A percentile compares a stretch with the other conserved stretches of the same genome.
These are phyloP conservation scores for Amitus sp. DNA, from an alignment of 2,888 invertebrate genomes.

Conservation along the genomic window DNA sequence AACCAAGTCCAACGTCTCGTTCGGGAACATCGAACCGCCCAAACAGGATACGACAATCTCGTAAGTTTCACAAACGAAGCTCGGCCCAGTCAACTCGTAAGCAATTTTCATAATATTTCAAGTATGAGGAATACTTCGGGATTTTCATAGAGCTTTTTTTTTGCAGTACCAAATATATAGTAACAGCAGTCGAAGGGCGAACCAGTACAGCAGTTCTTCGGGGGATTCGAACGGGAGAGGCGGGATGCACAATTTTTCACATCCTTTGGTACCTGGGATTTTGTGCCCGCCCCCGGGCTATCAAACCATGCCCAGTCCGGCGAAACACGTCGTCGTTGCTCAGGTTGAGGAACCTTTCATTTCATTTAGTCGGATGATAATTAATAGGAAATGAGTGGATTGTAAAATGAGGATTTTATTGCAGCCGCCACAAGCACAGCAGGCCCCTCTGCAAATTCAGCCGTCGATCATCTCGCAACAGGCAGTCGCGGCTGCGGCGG, in stretches of 20 bases:
- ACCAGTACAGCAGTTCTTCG: slow-evolving; percentile 73
- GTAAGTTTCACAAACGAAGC: slow-evolving; percentile 61
- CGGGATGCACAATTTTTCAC: slow-evolving; percentile 79
- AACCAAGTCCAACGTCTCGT: slow-evolving; percentile 79
- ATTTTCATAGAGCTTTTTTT: slow-evolving; percentile 10
- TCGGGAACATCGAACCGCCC: slow-evolving; percentile 77
- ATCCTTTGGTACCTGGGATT: slow-evolving; percentile 93
- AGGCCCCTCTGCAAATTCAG: slow-evolving; percentile 78
- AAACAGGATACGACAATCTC: slow-evolving; percentile 76
- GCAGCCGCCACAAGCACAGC: slow-evolving; percentile 71
- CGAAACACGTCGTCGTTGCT: slow-evolving; percentile 76
- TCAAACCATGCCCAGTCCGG: slow-evolving; percentile 80
- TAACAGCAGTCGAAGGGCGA: slow-evolving; percentile 71
- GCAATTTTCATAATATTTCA: no score
- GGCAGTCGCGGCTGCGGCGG: slow-evolving; percentile 69
- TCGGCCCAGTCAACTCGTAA: no score
- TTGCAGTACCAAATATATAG: slow-evolving; percentile 82
- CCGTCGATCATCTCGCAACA: slow-evolving; percentile 84
- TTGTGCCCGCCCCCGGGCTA: slow-evolving; percentile 87
- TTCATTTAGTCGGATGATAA: no score
- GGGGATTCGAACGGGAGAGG: slow-evolving; percentile 60
- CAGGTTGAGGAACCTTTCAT: slow-evolving; percentile 50
- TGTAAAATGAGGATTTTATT: no score
- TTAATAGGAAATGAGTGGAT: no score
- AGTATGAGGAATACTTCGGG: no score